Evolutionary conservation across 1,140 invertebrate genomes (phyloP).

Genomic region (Chrysoperla carnea): DNA sequence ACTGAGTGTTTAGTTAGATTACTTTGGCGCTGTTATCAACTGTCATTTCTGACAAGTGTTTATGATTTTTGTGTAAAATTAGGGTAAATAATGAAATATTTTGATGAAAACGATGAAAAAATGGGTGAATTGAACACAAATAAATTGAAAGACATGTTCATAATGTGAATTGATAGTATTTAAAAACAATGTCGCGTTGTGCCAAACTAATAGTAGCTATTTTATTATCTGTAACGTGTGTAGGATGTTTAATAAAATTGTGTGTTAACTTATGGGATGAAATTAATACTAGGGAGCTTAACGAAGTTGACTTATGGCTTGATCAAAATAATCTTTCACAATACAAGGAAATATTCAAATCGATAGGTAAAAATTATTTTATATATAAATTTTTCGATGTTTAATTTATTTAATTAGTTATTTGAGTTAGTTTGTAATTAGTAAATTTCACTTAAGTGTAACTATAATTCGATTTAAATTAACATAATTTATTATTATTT

Average conservation of each 20-base stretch:
- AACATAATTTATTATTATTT: background rate
- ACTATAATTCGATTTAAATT: background rate
- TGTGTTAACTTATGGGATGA: background rate
- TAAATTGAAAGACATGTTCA: background rate
- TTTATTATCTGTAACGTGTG: slow-evolving; percentile 1
- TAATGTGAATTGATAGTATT: background rate
- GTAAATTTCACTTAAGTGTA: slow-evolving; percentile 1
- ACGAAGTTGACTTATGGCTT: slow-evolving; percentile 50
- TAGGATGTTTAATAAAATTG: background rate
- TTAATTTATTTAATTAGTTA: slow-evolving; percentile 1
- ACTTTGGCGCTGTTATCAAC: too few relatives aligned
- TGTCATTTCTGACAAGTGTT: too few relatives aligned
- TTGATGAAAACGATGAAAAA: too few relatives aligned
- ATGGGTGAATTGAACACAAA: background rate
- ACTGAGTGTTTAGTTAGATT: too few relatives aligned
- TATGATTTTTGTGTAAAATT: too few relatives aligned
- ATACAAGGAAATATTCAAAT: slow-evolving; percentile 44
- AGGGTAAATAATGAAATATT: too few relatives aligned
- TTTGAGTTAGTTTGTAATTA: background rate
- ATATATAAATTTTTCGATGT: slow-evolving; percentile 3
- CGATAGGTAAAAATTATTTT: slow-evolving; percentile 39
- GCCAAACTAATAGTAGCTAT: slow-evolving; percentile 1
- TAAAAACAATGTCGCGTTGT: background rate
- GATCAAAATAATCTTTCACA: slow-evolving; percentile 45
- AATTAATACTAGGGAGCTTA: slow-evolving; percentile 25